Percentiles rank a stretch among this genome's conserved stretches.
phyloP scores from a whole-genome alignment of 2,797 vertebrate species.

The Babyrousa celebensis region DNA sequence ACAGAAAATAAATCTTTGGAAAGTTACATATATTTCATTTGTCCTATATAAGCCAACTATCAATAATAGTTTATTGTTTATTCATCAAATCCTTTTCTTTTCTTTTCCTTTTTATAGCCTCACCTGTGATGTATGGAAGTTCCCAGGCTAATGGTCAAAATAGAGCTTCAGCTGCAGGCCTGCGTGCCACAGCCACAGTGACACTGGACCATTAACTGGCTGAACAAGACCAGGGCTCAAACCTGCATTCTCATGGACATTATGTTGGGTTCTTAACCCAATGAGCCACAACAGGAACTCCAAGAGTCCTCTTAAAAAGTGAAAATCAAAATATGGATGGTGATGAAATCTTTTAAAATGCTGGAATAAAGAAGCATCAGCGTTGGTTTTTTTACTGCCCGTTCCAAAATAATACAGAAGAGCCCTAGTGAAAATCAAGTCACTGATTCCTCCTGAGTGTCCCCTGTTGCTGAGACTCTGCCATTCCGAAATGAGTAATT shows the following conservation, averaged over 20 bases:
- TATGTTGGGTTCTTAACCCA: too few relatives aligned
- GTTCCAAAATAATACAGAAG: background rate
- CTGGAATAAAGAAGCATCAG: background rate
- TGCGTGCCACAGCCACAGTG: too few relatives aligned
- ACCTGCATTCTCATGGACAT: too few relatives aligned
- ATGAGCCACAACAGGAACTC: too few relatives aligned
- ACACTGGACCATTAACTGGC: too few relatives aligned
- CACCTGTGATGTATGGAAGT: too few relatives aligned
- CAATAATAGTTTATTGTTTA: conserved; percentile 3
- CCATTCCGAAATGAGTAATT: background rate
- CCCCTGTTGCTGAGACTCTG: background rate
- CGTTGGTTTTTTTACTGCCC: background rate
- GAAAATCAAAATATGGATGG: conserved; percentile 28
- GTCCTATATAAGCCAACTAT: background rate
- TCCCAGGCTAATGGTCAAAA: too few relatives aligned
- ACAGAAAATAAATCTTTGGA: background rate
- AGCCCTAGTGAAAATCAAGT: background rate
- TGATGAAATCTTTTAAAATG: background rate
- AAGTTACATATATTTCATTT: background rate
- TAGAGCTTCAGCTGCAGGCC: too few relatives aligned
- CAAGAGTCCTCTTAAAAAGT: background rate
- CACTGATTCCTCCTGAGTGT: too few relatives aligned
- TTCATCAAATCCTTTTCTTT: background rate
- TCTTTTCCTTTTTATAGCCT: too few relatives aligned
- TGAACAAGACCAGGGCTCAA: too few relatives aligned